These are phyloP conservation scores for Psilopsiagon aymara DNA, from an alignment of 2,113 vertebrate species.

Conservation along the genomic window DNA sequence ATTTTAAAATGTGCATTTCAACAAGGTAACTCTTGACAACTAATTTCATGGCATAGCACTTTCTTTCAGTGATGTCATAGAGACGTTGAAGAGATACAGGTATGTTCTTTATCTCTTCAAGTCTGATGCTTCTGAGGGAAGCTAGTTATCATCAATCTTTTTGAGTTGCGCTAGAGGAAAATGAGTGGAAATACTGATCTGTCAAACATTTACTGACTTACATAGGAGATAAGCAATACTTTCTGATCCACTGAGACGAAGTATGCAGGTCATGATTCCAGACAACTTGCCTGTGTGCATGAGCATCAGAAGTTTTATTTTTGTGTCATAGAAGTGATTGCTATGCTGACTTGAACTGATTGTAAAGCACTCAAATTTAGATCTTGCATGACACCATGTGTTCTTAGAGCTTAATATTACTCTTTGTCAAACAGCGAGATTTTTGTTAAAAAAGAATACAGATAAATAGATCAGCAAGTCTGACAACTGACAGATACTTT, in stretches of 20 bases:
- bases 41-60: not conserved
- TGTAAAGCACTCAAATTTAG: not conserved
- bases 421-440: not conserved
- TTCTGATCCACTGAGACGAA: not conserved
- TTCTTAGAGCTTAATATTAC: not conserved
- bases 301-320: not conserved
- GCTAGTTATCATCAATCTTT: not conserved
- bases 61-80: not conserved
- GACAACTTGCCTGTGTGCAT: not conserved
- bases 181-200: not conserved
- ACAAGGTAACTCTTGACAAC: not conserved
- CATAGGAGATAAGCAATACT: not conserved
- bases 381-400: fast-evolving
- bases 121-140: not conserved
- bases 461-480: not conserved
- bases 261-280: not conserved
- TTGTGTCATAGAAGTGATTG: not conserved
- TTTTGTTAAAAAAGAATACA: not conserved
- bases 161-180: not conserved
- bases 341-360: not conserved
- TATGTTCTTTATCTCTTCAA: not conserved
- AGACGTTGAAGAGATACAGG: not conserved
- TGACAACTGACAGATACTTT: not conserved
- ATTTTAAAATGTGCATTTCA: not conserved
- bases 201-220: not conserved